Evolutionary conservation across 2,113 vertebrate species (phyloP).

Genomic region (Halichoeres trimaculatus): DNA sequence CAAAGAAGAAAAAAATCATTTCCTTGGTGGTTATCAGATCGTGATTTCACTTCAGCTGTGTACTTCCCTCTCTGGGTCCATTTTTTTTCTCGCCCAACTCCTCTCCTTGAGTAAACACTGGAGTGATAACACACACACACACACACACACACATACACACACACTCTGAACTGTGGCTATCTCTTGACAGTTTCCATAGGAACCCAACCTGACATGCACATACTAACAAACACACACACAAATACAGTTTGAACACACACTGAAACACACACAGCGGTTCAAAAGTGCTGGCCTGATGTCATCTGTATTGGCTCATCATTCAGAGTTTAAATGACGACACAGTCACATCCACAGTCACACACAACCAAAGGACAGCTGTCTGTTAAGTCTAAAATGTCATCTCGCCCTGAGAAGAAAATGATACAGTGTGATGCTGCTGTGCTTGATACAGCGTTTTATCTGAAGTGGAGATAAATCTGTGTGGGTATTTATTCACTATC

Average conservation of each 20-base stretch:
- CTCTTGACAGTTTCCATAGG: conserved; percentile 54
- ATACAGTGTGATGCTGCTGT: not conserved
- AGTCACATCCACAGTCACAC: not conserved
- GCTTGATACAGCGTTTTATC: conserved; percentile 24
- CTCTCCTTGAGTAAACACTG: conserved; percentile 37
- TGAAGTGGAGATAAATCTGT: not conserved
- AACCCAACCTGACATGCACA: conserved; percentile 38
- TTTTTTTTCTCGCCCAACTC: conserved; percentile 9
- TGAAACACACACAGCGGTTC: not conserved
- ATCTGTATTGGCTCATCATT: conserved; percentile 24
- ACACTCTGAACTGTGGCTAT: conserved; percentile 27
- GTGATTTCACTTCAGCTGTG: conserved; percentile 45
- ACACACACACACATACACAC: too few relatives aligned
- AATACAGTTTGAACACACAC: not conserved
- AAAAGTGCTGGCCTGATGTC: conserved; percentile 9
- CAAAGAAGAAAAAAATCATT: conserved; percentile 7
- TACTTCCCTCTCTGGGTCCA: conserved; percentile 22
- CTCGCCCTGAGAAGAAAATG: not conserved
- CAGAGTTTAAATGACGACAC: conserved; percentile 11
- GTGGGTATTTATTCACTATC: conserved; percentile 27
- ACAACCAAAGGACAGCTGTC: not conserved
- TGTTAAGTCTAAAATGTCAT: conserved; percentile 20
- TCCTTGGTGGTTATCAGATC: conserved; percentile 37
- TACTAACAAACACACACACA: not conserved
- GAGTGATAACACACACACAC: conserved; percentile 12